phyloP scores from a whole-genome alignment of 2,888 invertebrate genomes.

The Microplitis manilae region DNA sequence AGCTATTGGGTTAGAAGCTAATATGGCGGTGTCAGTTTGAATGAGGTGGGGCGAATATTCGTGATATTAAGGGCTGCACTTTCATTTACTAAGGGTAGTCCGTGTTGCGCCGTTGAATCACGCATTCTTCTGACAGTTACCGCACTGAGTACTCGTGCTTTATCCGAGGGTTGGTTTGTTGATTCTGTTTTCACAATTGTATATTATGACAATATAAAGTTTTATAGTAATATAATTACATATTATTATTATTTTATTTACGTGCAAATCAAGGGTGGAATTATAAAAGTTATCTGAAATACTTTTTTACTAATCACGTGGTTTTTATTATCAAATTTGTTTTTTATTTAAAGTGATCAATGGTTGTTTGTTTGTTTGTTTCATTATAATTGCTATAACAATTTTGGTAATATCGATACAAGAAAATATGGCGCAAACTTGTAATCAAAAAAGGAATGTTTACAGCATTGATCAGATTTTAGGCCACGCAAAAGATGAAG shows the following conservation, averaged over 20 bases:
- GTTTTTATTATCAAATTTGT: background rate
- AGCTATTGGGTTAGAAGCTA: constrained; percentile 73
- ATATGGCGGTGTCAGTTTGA: constrained; percentile 67
- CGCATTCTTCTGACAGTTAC: constrained; percentile 57
- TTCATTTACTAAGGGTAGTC: constrained; percentile 70
- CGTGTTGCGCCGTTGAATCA: constrained; percentile 73
- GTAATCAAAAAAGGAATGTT: constrained; percentile 70
- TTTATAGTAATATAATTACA: background rate
- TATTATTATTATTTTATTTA: background rate
- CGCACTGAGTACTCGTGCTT: constrained; percentile 22
- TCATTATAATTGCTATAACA: background rate
- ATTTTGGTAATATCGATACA: background rate
- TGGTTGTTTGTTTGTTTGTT: constrained; percentile 35
- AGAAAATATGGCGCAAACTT: constrained; percentile 67
- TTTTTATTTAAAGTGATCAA: constrained; percentile 9
- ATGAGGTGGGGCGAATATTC: constrained; percentile 61
- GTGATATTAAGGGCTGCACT: constrained; percentile 69
- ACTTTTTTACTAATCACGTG: constrained; percentile 3
- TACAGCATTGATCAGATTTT: constrained; percentile 73
- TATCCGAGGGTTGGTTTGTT: background rate
- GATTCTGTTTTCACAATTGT: background rate
- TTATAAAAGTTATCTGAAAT: background rate
- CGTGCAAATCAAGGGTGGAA: constrained; percentile 39
- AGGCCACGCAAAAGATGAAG: constrained; percentile 69
- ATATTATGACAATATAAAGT: background rate